These are phyloP conservation scores for Drosophila rufa DNA, from an alignment of 1,140 invertebrate genomes.

Conservation along the genomic window DNA sequence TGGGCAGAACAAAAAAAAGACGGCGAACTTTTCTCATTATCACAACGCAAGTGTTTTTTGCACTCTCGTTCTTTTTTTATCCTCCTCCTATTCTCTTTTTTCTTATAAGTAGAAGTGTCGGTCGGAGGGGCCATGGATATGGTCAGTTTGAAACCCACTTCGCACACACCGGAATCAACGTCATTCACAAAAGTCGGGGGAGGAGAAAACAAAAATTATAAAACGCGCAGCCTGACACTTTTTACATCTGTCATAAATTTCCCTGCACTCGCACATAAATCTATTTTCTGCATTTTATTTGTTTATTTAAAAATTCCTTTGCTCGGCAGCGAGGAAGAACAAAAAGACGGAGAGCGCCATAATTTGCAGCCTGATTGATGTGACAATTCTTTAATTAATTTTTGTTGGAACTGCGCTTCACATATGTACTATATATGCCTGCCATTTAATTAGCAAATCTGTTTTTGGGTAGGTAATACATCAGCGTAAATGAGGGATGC, in stretches of 20 bases:
- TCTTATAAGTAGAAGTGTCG: slow-evolving; percentile 30
- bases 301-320: slow-evolving; percentile 76
- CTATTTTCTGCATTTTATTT: slow-evolving; percentile 82
- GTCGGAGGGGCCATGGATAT: slow-evolving; percentile 63
- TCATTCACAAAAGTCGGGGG: slow-evolving; percentile 31
- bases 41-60: slow-evolving; percentile 71
- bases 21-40: slow-evolving; percentile 70
- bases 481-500: slow-evolving; percentile 62
- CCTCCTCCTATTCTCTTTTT: neutral
- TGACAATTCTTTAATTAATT: slow-evolving; percentile 82
- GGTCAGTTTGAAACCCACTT: slow-evolving; percentile 19
- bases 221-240: slow-evolving; percentile 59
- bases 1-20: slow-evolving; percentile 19
- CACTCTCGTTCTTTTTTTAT: slow-evolving; percentile 4
- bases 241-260: slow-evolving; percentile 82
- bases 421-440: slow-evolving; percentile 23
- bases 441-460: slow-evolving; percentile 71
- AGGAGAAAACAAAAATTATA: slow-evolving; percentile 22
- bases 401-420: slow-evolving; percentile 44
- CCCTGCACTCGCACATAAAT: slow-evolving; percentile 64
- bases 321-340: slow-evolving; percentile 10
- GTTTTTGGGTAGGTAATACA: slow-evolving; percentile 69
- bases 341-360: slow-evolving; percentile 36
- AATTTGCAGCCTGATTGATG: slow-evolving; percentile 78
- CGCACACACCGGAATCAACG: slow-evolving; percentile 21